Percentiles rank a stretch among this genome's conserved stretches.
phyloP scores from a whole-genome alignment of 1,140 invertebrate species.

The Neodiprion virginianus region DNA sequence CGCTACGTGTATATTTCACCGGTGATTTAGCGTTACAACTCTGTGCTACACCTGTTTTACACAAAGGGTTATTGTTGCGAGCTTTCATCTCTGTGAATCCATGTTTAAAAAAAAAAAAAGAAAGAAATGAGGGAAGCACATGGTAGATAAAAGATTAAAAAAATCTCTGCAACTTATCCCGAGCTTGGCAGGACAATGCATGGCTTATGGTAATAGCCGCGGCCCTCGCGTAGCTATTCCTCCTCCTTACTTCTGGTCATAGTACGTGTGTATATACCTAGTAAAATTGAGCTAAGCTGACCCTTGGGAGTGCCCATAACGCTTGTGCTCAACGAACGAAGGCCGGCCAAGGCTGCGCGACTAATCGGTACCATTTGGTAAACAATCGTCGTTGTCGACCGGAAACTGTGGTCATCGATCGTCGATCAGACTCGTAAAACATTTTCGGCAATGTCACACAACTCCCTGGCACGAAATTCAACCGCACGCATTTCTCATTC shows the following conservation, averaged over 20 bases:
- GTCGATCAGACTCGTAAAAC: too few relatives aligned
- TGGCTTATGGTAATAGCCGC: constrained; percentile 46
- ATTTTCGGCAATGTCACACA: too few relatives aligned
- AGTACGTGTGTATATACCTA: background rate
- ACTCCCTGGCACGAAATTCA: too few relatives aligned
- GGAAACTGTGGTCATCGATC: background rate
- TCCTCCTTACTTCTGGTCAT: background rate
- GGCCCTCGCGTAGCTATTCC: background rate
- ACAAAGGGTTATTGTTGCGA: background rate
- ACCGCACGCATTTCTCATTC: too few relatives aligned
- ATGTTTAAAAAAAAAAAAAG: constrained; percentile 13
- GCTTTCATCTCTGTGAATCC: background rate
- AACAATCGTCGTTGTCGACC: background rate
- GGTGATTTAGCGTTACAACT: background rate
- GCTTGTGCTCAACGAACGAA: constrained; percentile 6
- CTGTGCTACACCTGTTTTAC: background rate
- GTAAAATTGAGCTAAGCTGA: constrained; percentile 33
- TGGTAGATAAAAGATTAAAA: background rate
- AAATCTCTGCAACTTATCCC: background rate
- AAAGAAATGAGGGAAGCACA: background rate
- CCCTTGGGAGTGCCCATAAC: constrained; percentile 21
- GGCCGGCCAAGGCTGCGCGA: background rate
- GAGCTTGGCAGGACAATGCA: constrained; percentile 44
- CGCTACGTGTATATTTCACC: too few relatives aligned
- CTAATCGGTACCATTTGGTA: background rate